phyloP scores from a whole-genome alignment of 2,797 vertebrate species.

The Tenualosa ilisha region DNA sequence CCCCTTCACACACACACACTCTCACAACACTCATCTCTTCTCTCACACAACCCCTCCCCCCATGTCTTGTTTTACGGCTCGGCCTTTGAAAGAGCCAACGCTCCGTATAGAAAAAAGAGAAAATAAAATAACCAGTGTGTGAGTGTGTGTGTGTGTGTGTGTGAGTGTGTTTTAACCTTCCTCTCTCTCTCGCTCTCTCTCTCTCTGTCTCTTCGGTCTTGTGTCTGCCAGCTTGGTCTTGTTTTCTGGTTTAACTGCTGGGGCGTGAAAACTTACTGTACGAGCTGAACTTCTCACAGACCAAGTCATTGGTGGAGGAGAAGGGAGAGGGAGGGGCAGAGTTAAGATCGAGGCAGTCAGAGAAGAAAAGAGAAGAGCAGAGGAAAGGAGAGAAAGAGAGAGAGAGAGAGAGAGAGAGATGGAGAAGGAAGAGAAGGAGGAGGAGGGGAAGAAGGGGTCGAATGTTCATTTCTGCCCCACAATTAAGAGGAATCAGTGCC shows the following conservation, averaged over 20 bases:
- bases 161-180: not conserved
- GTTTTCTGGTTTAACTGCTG: slow-evolving; percentile 37
- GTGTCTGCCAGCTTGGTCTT: slow-evolving; percentile 22
- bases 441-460: slow-evolving; percentile 59
- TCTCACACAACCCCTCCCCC: slow-evolving; percentile 29
- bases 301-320: slow-evolving; percentile 75
- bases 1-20: not conserved
- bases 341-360: not conserved
- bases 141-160: not conserved
- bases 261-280: slow-evolving; percentile 47
- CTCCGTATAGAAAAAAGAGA: slow-evolving; percentile 49
- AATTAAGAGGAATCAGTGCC: slow-evolving; percentile 90
- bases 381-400: not conserved
- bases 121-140: slow-evolving; percentile 45
- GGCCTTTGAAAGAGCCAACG: slow-evolving; percentile 56
- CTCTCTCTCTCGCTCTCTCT: not conserved
- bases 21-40: not conserved
- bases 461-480: slow-evolving; percentile 89
- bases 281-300: slow-evolving; percentile 74
- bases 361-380: not conserved
- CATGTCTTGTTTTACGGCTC: slow-evolving; percentile 56
- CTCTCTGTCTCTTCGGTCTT: not conserved
- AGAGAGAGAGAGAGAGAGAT: no score
- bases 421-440: not conserved
- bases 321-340: not conserved